Base-by-base conservation (phyloP, 2,888 invertebrate species). In the Ennomos fuscantarius region DNA sequence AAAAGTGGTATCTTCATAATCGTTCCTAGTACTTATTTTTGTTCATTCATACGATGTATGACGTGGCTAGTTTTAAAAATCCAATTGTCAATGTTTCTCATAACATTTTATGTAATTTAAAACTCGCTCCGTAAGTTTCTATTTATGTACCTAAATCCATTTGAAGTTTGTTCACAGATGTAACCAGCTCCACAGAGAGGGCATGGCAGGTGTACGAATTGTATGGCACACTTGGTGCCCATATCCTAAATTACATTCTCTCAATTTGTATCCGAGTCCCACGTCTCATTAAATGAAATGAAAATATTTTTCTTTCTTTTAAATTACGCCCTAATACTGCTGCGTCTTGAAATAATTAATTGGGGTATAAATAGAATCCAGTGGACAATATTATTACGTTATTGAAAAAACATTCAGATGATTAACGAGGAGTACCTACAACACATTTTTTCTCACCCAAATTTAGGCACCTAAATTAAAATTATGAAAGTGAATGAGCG, bases 181-280 rank as follows among this genome's bases (percentile, higher is more conserved):
- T 64, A 65, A 65, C 67, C 61, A 65, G 64, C 67, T 69, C 37
- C 11, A 9, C 10, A 31, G 13, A 24, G 5, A 24, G 5, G 44
- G 39, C 36, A 60, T 53, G 64, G 70, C 71, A 73, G 72, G 74
- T 76, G 73, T 68, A 65, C 60, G 60, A 65, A 62, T 63, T 58
- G 60, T 70, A 75, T 65, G 66, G 68, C 65, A 72, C 73, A 67
- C 73, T 68, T 47, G 73, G 68, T 63, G 60, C 67, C 71, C 73
- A 74, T 77, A 78, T 66, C 41, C 70, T 60, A 75, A 75, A 80
- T 81, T 81, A 72, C 70, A 74, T 73, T 69, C 66, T 62, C 67
- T 68, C 66, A 72, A 73, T 73, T 73, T 71, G 65, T 68, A 66
- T 70, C 55, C 59, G 56, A 67, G 63, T 68, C 69, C 68, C 70